phyloP scores from a whole-genome alignment of 2,113 vertebrate species.

The Sinocyclocheilus maitianheensis region DNA sequence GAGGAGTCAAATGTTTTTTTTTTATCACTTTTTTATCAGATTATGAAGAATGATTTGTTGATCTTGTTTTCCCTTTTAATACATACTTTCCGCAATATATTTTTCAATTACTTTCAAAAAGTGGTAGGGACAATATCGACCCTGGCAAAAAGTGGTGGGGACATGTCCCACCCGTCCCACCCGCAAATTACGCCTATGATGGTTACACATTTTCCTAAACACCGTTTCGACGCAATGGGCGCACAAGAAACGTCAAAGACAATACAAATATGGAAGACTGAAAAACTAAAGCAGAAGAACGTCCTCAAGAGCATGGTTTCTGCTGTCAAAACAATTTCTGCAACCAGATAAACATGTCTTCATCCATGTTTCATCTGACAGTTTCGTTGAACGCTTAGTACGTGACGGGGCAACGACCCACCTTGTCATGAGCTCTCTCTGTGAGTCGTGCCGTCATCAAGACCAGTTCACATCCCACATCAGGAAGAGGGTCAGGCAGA shows the following conservation, averaged over 20 bases:
- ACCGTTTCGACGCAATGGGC: background rate
- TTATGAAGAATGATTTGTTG: too few relatives aligned
- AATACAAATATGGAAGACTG: background rate
- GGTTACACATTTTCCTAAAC: background rate
- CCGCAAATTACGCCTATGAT: too few relatives aligned
- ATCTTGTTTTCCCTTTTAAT: too few relatives aligned
- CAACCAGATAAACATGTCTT: background rate
- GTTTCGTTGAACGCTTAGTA: background rate
- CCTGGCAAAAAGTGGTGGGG: too few relatives aligned
- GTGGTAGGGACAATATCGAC: too few relatives aligned
- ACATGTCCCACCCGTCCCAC: too few relatives aligned
- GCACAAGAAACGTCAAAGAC: background rate
- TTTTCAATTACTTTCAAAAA: too few relatives aligned
- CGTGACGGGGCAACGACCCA: conserved; percentile 52
- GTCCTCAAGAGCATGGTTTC: background rate
- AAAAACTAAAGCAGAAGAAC: background rate
- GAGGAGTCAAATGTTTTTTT: too few relatives aligned
- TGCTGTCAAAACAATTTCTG: background rate
- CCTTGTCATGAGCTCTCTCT: conserved; percentile 89
- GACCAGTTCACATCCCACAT: conserved; percentile 52
- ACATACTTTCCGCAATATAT: too few relatives aligned
- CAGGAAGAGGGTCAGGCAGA: conserved; percentile 73
- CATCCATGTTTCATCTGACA: background rate
- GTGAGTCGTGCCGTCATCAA: conserved; percentile 78
- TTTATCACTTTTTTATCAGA: too few relatives aligned